Percentiles rank a stretch among this genome's conserved stretches.
These are phyloP conservation scores for Podarcis muralis DNA, from an alignment of 2,113 vertebrate species.

Conservation along the genomic window DNA sequence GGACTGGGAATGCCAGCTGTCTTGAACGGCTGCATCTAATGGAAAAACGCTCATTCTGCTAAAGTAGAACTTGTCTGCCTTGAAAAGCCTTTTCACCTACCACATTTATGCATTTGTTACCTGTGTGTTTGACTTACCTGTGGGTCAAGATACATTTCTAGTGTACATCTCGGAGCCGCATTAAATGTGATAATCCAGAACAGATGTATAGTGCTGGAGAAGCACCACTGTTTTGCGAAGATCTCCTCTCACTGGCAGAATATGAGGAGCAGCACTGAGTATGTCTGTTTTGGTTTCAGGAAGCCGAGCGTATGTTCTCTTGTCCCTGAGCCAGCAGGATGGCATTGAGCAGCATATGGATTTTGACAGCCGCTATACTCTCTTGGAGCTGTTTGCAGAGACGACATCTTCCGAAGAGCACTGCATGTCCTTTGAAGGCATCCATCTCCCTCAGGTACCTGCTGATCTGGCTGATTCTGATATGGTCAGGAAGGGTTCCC, in stretches of 20 bases:
- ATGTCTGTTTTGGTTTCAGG: slow-evolving; percentile 72
- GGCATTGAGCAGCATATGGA: slow-evolving; percentile 95
- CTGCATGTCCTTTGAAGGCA: slow-evolving; percentile 91
- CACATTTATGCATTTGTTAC: neutral
- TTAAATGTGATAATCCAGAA: neutral
- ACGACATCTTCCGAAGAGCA: slow-evolving; percentile 90
- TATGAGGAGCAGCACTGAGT: neutral
- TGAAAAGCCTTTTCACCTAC: neutral
- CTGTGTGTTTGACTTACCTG: neutral
- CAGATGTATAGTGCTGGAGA: neutral
- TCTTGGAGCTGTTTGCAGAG: slow-evolving; percentile 95
- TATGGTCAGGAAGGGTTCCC: neutral
- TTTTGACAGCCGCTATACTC: slow-evolving; percentile 92
- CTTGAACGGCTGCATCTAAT: neutral
- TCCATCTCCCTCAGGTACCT: slow-evolving; percentile 90
- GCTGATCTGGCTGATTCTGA: neutral
- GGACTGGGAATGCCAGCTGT: neutral
- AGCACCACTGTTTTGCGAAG: neutral
- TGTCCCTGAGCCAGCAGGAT: slow-evolving; percentile 95
- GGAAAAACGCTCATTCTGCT: neutral
- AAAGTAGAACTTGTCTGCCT: neutral
- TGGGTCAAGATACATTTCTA: neutral
- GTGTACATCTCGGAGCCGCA: neutral
- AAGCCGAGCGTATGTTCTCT: slow-evolving; percentile 87
- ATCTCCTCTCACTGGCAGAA: neutral